Evolutionary conservation across 2,797 vertebrate genomes (phyloP).

Genomic region (Channa striata): DNA sequence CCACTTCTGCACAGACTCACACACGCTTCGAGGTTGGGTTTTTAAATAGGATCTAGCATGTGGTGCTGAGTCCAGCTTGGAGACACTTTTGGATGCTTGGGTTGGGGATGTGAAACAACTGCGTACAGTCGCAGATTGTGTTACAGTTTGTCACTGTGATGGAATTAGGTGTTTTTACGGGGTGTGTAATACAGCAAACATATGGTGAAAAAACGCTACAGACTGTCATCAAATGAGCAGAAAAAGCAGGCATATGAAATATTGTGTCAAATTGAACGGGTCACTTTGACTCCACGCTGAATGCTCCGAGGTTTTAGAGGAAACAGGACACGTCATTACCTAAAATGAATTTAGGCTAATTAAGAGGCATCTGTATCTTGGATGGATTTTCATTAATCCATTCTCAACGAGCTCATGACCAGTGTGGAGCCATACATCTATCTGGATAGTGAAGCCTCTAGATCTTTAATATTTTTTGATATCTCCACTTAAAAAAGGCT

Average conservation of each 20-base stretch:
- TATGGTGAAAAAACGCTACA: no score
- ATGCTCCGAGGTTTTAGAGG: no score
- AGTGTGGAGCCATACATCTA: no score
- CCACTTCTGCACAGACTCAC: not conserved
- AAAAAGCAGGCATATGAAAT: no score
- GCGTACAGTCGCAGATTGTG: no score
- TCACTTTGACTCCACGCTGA: not conserved
- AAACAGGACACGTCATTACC: not conserved
- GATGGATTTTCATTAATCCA: no score
- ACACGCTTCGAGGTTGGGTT: not conserved
- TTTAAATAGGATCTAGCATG: not conserved
- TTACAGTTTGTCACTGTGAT: no score
- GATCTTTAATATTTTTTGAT: not conserved
- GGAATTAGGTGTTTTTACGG: no score
- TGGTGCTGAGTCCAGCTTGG: not conserved
- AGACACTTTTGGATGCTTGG: not conserved
- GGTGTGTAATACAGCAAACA: no score
- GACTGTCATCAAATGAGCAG: not conserved
- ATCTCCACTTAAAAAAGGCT: no score
- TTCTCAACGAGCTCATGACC: no score
- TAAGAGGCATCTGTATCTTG: conserved; percentile 1
- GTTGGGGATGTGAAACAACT: no score
- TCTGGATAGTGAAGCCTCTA: not conserved
- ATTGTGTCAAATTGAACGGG: not conserved
- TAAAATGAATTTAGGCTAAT: not conserved